A percentile compares a stretch with the other conserved stretches of the same genome.
phyloP scores from a whole-genome alignment of 2,797 vertebrate species.

The Lepus townsendii region DNA sequence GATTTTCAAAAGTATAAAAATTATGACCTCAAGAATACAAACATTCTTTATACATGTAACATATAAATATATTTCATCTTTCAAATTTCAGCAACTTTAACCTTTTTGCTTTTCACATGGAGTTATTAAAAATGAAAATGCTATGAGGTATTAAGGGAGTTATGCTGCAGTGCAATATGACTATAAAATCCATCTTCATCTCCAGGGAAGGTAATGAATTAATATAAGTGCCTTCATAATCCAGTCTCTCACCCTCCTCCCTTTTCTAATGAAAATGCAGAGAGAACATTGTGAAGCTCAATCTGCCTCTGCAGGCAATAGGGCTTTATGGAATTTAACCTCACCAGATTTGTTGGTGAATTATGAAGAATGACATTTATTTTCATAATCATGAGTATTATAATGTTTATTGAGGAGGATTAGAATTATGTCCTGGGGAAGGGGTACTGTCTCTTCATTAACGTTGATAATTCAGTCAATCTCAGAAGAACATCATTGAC shows the following conservation, averaged over 20 bases:
- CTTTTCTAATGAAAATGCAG: slow-evolving; percentile 70
- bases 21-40: not conserved
- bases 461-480: not conserved
- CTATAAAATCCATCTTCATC: slow-evolving; percentile 62
- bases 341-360: slow-evolving; percentile 6
- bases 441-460: not conserved
- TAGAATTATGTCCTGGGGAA: not conserved
- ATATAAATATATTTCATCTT: not conserved
- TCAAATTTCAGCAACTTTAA: slow-evolving; percentile 55
- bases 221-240: slow-evolving; percentile 51
- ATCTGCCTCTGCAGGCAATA: slow-evolving; percentile 16
- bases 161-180: slow-evolving; percentile 25
- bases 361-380: slow-evolving; percentile 50
- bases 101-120: not conserved
- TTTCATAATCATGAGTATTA: slow-evolving; percentile 46
- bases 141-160: slow-evolving; percentile 16
- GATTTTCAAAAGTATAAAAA: slow-evolving; percentile 36
- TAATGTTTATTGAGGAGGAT: slow-evolving; percentile 26
- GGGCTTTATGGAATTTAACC: not conserved
- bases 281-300: slow-evolving; percentile 29
- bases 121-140: slow-evolving; percentile 69
- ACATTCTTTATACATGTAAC: not conserved
- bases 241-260: not conserved
- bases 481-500: slow-evolving; percentile 31
- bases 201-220: slow-evolving; percentile 72